Conservation (phyloP, 1,140 invertebrate genomes). For the Drosophila tsacasi region DNA sequence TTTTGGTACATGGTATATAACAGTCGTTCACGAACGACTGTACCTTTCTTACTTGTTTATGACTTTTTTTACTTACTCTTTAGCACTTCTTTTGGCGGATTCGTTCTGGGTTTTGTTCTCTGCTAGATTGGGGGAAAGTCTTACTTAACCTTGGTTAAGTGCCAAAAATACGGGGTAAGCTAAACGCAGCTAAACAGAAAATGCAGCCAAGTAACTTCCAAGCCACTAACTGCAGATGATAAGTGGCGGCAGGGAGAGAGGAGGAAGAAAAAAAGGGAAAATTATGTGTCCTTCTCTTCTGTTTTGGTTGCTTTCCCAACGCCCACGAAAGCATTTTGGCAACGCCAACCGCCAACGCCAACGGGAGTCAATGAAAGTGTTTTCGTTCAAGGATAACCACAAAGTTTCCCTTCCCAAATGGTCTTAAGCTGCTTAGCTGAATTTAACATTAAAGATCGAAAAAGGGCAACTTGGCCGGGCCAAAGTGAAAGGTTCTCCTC, state of each 20-base stretch:
- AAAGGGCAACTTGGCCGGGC: slow-evolving; percentile 14
- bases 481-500: slow-evolving; percentile 25
- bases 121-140: slow-evolving; percentile 28
- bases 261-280: slow-evolving; percentile 4
- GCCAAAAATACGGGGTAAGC: slow-evolving; percentile 60
- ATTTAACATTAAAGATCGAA: slow-evolving; percentile 46
- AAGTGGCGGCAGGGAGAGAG: neutral
- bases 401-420: slow-evolving; percentile 31
- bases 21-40: too few relatives aligned
- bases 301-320: slow-evolving; percentile 23
- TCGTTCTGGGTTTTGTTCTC: slow-evolving; percentile 23
- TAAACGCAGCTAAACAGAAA: slow-evolving; percentile 53
- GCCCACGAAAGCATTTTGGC: slow-evolving; percentile 31
- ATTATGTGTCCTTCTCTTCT: slow-evolving; percentile 30
- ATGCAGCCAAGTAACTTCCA: slow-evolving; percentile 55
- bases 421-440: slow-evolving; percentile 49
- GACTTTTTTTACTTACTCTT: slow-evolving; percentile 13
- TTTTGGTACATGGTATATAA: too few relatives aligned
- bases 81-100: slow-evolving; percentile 34
- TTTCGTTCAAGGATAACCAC: slow-evolving; percentile 57
- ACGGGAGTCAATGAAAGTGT: slow-evolving; percentile 59
- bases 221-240: slow-evolving; percentile 61
- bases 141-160: slow-evolving; percentile 69
- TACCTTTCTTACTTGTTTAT: too few relatives aligned
- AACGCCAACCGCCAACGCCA: slow-evolving; percentile 9